These are phyloP conservation scores for Lithobates sylvaticus DNA, from an alignment of 2,797 vertebrate genomes.

Conservation along the genomic window DNA sequence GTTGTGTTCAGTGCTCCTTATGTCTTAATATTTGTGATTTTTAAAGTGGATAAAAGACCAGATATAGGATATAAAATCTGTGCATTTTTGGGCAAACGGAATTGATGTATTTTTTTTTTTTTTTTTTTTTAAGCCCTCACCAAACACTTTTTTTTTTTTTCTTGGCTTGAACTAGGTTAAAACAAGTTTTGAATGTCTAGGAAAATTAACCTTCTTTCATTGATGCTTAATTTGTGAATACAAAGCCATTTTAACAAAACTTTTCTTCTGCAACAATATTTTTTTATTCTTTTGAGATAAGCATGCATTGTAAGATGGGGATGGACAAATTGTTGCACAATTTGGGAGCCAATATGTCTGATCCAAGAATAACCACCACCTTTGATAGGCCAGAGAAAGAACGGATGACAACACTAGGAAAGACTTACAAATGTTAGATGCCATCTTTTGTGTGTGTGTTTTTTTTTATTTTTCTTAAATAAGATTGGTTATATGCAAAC, in stretches of 20 bases:
- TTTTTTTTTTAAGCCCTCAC: not conserved
- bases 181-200: not conserved
- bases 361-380: not conserved
- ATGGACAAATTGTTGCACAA: not conserved
- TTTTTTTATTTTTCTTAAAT: not conserved
- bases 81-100: not conserved
- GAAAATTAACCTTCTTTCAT: no score
- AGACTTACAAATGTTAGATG: not conserved
- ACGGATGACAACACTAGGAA: not conserved
- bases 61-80: not conserved
- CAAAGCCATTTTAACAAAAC: constrained; percentile 4
- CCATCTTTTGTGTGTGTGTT: not conserved
- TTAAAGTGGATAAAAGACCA: not conserved
- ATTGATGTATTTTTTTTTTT: not conserved
- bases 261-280: not conserved
- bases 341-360: not conserved
- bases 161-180: not conserved
- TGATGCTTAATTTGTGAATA: not conserved
- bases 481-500: not conserved
- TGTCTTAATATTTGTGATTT: not conserved
- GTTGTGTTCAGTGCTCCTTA: not conserved
- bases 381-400: not conserved
- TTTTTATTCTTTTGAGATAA: not conserved
- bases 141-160: not conserved
- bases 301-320: not conserved